Evolutionary conservation across 2,888 invertebrate genomes (phyloP), one percentile per base, ranked within the genome.

Genomic region (Pocota personata): DNA sequence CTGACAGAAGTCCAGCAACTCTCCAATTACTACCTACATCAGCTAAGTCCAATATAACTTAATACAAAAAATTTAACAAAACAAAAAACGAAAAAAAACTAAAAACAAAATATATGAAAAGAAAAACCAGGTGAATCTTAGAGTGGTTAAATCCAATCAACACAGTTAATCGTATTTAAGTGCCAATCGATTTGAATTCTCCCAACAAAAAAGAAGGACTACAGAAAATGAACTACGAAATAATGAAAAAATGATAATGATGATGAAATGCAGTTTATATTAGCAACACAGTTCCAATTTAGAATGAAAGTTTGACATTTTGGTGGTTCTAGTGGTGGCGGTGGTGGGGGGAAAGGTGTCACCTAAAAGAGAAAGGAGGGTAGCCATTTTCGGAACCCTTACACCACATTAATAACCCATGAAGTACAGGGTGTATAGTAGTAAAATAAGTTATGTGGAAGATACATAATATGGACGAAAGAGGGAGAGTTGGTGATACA

Each of bases 281-380:
- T 75, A 84, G 80, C 84, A 84, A 84, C 84, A 84, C 84, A 84
- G 67, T 64, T 84, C 52, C 64, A 66, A 69, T 75, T 73, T 35
- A 46, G 50, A 62, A 79, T 77, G 79, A 79, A 60, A 57, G 14
- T 72, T 43, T 50, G 67, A 79, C 21, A 58, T 62, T 79, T 24
- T 48, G 19, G 64, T 64, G 79, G 30, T 72, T 48, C 35, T 64
- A 66, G 21, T 75, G 50, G 67, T 75, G 60, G 55, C 77, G 55
- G 24, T 50, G 43, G 21, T 60, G 37, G 57, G 27, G 50, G 71
- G 64, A 77, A 43, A 64, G 79, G 77, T 69, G 43, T 72, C 69
- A 62, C 78, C 62, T 37, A 32, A 24, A 35, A 71, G 16, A 75
- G 21, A 62, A 19, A 66, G 72, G 66, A 75, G 72, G 83, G 72